phyloP scores from a whole-genome alignment of 92 coral and sea anemone species.

The Ricordea florida region DNA sequence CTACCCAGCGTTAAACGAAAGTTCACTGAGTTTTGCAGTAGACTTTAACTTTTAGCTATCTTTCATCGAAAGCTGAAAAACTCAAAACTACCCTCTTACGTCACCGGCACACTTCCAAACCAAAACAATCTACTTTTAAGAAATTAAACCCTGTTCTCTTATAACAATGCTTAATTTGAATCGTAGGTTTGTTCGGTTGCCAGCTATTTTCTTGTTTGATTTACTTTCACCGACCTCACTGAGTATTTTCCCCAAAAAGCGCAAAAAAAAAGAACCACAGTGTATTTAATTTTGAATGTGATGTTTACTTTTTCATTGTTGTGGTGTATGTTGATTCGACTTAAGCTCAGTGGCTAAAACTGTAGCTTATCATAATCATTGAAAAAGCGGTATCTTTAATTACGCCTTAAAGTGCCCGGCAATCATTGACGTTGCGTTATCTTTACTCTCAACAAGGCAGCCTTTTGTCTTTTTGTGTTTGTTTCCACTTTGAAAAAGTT shows the following conservation, averaged over 20 bases:
- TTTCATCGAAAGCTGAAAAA: too few relatives aligned
- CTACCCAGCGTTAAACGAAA: too few relatives aligned
- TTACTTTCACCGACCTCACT: not conserved
- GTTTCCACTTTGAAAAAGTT: conserved; percentile 6
- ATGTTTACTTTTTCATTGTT: not conserved
- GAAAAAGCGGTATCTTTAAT: conserved; percentile 23
- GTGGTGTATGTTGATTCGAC: not conserved
- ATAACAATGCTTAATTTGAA: not conserved
- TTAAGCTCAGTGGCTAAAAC: too few relatives aligned
- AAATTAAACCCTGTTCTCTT: not conserved
- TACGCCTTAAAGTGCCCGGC: conserved; percentile 15
- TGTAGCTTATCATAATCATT: conserved; percentile 17
- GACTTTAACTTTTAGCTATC: too few relatives aligned
- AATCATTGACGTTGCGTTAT: not conserved
- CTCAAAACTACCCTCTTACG: too few relatives aligned
- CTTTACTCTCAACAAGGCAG: not conserved
- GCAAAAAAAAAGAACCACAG: not conserved
- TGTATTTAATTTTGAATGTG: not conserved
- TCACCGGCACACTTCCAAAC: too few relatives aligned
- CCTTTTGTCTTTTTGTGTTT: not conserved
- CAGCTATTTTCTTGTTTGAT: not conserved
- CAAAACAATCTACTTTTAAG: too few relatives aligned
- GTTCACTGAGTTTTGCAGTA: too few relatives aligned
- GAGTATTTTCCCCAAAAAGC: not conserved
- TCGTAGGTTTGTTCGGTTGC: too few relatives aligned